Conservation (phyloP, 2,888 invertebrate genomes). For the Nezara viridula region DNA sequence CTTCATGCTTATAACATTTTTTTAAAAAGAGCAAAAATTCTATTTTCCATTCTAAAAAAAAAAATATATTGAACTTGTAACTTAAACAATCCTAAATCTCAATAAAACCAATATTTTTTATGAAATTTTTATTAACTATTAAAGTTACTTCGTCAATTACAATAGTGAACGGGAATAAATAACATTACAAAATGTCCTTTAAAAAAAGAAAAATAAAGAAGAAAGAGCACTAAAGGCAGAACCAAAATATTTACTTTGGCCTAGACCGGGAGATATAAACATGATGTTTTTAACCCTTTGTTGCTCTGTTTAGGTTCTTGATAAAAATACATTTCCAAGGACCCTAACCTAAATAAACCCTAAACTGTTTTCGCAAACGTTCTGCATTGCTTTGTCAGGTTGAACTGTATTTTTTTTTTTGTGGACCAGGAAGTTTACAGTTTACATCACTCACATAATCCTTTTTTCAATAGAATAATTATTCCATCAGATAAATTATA, state of each 20-base stretch:
- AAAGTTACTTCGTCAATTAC: too few species aligned
- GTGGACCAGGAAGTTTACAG: too few species aligned
- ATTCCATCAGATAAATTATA: background rate
- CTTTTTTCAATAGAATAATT: background rate
- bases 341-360: slow-evolving; percentile 22
- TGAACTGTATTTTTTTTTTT: background rate
- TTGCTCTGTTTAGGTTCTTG: background rate
- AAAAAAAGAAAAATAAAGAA: background rate
- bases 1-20: too few species aligned
- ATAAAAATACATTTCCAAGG: slow-evolving; percentile 10
- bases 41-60: too few species aligned
- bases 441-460: background rate
- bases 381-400: slow-evolving; percentile 12
- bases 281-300: background rate
- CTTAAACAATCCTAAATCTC: too few species aligned
- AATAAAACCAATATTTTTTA: too few species aligned
- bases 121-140: too few species aligned
- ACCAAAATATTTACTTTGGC: background rate
- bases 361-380: background rate
- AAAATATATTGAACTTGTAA: too few species aligned
- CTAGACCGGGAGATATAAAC: background rate
- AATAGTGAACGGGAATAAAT: too few species aligned
- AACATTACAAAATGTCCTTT: background rate
- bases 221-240: background rate
- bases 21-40: too few species aligned